Percentiles rank a stretch among this genome's conserved stretches.
These are phyloP conservation scores for Brienomyrus longianalis DNA, from an alignment of 2,113 vertebrate species.

Conservation along the genomic window DNA sequence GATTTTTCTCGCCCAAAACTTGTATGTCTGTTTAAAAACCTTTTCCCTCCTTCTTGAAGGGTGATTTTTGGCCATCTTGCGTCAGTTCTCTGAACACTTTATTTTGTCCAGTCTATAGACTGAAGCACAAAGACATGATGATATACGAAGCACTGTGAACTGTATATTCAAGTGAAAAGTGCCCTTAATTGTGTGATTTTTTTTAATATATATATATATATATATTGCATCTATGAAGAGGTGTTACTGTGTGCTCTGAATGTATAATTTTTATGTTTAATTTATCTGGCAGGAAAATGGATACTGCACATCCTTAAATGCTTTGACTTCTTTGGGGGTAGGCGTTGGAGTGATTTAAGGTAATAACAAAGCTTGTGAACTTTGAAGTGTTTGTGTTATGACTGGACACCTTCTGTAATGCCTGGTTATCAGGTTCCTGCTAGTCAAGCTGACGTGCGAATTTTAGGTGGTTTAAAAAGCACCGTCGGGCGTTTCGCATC, in stretches of 20 bases:
- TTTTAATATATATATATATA: not conserved
- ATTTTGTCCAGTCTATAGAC: constrained; percentile 24
- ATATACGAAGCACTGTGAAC: not conserved
- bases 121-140: constrained; percentile 22
- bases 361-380: not conserved
- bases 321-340: not conserved
- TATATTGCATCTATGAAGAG: not conserved
- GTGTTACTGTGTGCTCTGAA: not conserved
- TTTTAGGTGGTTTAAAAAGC: not conserved
- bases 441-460: not conserved
- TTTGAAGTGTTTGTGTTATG: not conserved
- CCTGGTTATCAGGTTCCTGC: not conserved
- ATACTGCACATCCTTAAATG: not conserved
- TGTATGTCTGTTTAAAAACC: not conserved
- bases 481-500: not conserved
- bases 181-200: constrained; percentile 8
- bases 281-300: not conserved
- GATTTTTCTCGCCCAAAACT: not conserved
- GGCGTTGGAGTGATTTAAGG: not conserved
- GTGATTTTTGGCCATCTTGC: constrained; percentile 25
- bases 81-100: constrained; percentile 10
- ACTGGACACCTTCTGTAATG: not conserved
- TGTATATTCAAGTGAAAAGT: not conserved
- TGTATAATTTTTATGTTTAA: constrained; percentile 9
- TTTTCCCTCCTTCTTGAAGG: not conserved